A percentile compares a stretch with the other conserved stretches of the same genome.
Evolutionary conservation across 2,888 invertebrate species (phyloP).

Genomic region (Synergus gifuensis): DNA sequence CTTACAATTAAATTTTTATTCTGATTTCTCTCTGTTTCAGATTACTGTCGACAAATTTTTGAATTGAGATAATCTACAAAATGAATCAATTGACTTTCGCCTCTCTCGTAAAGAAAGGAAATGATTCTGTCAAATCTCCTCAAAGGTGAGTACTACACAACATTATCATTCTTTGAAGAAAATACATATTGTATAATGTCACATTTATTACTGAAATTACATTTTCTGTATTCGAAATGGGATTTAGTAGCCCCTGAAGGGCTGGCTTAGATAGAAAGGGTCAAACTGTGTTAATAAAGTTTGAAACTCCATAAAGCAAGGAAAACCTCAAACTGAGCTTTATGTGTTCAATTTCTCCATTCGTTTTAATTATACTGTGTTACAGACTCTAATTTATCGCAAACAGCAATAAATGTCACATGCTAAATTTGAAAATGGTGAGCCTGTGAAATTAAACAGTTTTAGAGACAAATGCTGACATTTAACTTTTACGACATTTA

Average conservation of each 20-base stretch:
- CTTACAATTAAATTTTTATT: no score
- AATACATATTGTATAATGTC: no score
- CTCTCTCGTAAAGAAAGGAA: not conserved
- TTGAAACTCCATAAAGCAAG: constrained; percentile 8
- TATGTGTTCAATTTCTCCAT: constrained; percentile 8
- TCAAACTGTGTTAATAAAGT: not conserved
- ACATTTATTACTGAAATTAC: no score
- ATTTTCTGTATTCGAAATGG: constrained; percentile 1
- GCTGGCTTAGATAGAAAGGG: not conserved
- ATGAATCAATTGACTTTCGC: not conserved
- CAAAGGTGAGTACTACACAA: no score
- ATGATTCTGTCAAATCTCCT: not conserved
- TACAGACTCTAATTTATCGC: not conserved
- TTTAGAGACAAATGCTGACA: not conserved
- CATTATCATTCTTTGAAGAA: no score
- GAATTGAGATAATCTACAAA: not conserved
- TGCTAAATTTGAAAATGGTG: constrained; percentile 1
- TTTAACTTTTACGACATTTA: not conserved
- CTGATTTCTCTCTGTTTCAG: not conserved
- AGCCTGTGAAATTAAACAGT: not conserved
- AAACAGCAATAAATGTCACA: constrained; percentile 6
- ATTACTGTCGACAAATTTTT: not conserved
- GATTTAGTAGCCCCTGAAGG: not conserved
- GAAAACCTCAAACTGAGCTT: constrained; percentile 11
- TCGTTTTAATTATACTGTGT: not conserved